Conservation (phyloP, 2,888 invertebrate species). For the Opisthograptis luteolata region DNA sequence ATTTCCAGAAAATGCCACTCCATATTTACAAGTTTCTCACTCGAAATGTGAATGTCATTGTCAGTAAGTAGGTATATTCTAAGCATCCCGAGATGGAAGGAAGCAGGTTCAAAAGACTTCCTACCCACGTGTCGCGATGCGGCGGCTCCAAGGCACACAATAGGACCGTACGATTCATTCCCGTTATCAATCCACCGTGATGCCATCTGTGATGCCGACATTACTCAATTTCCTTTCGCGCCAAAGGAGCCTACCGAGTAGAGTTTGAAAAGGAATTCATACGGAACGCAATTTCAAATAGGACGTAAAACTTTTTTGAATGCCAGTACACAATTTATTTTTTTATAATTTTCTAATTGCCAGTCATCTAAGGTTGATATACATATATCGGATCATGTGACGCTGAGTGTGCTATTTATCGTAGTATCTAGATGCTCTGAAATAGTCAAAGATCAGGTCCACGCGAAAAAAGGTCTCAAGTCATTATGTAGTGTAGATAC, state of each 20-base stretch:
- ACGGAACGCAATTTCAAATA: constrained; percentile 45
- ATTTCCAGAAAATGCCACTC: too few relatives aligned
- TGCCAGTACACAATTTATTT: background rate
- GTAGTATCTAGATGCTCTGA: too few relatives aligned
- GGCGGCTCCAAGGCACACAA: constrained; percentile 51
- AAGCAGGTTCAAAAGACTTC: constrained; percentile 36
- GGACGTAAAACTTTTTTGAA: background rate
- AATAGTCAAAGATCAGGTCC: too few relatives aligned
- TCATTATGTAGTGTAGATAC: too few relatives aligned
- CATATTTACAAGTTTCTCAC: background rate
- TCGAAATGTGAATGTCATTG: background rate
- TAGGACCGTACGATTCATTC: constrained; percentile 72
- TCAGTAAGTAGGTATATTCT: background rate
- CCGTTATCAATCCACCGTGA: constrained; percentile 81
- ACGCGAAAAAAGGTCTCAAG: too few relatives aligned
- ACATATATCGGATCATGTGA: too few relatives aligned
- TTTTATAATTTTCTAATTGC: constrained; percentile 24
- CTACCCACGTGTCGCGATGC: constrained; percentile 25
- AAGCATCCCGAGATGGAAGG: constrained; percentile 33
- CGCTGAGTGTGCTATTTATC: too few relatives aligned
- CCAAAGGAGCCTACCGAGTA: constrained; percentile 46
- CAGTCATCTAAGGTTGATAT: too few relatives aligned
- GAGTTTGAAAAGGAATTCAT: constrained; percentile 60
- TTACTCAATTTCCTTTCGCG: constrained; percentile 81
- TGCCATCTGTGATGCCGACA: constrained; percentile 82